Base-by-base conservation (phyloP, 1,140 invertebrate species). In the Drosophila insularis region DNA sequence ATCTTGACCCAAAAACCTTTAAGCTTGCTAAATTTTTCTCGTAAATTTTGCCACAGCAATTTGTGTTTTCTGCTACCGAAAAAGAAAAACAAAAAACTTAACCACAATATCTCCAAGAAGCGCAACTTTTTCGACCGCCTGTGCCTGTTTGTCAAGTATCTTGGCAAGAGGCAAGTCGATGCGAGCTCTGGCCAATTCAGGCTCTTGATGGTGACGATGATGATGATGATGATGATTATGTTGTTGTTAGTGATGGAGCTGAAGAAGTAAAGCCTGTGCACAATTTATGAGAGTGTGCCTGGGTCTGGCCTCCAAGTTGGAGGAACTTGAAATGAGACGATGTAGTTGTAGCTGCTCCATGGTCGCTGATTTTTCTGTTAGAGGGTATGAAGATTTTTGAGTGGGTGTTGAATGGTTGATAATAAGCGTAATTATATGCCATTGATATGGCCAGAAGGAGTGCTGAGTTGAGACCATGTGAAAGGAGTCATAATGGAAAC, bases 351-450 rank as follows among this genome's bases (percentile, higher is more conserved):
- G n/a, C 14, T 37, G 27, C 39, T 19, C 27, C 32, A 46, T 53
- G 37, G 60, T 54, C 59, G 68, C 39, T 53, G 39, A 56, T 63
- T 60, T 27, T 68, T 68, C 37, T 55, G 7, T 37, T 56, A 39
- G 39, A 32, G 54, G 46, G 43, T 63, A 17, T 46, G 39, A 68
- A 72, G 60, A 67, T 71, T 64, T 27, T 68, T 55, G 77, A 80
- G 79, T 84, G 77, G 84, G 84, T 89, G 84, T 89, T 89, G 84
- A 89, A 89, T 89, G 71, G 63, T 53, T 80, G 71, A 76, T 84
- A 89, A 89, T 84, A 82, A 80, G 77, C 84, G 67, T 71, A 84
- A 89, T 85, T 85, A 85, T 82, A 75, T 67, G 67, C 76, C 70
- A 85, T 85, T 85, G 81, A 85, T 78, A 73, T 72, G 68, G 23